A percentile compares a stretch with the other conserved stretches of the same genome.
These are phyloP conservation scores for Nixonia krombeini DNA, from an alignment of 1,140 invertebrate genomes.

Conservation along the genomic window DNA sequence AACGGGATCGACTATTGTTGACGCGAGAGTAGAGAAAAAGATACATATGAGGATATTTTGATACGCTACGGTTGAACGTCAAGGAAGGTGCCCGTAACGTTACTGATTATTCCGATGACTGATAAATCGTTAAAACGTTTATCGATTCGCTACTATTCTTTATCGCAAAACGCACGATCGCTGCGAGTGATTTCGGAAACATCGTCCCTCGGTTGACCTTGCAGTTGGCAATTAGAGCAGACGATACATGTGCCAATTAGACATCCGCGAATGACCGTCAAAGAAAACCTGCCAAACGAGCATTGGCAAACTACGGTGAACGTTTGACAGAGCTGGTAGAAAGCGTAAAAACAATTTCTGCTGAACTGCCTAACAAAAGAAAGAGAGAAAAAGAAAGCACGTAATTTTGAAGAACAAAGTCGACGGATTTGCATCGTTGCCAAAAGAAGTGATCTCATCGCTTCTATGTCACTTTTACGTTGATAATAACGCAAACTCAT, in stretches of 20 bases:
- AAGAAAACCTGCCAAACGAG: background rate
- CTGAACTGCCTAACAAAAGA: background rate
- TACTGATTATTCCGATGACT: too few species aligned
- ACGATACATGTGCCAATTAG: conserved; percentile 4
- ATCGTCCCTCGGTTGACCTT: background rate
- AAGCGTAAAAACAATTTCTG: background rate
- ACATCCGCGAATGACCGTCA: background rate
- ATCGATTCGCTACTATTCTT: background rate
- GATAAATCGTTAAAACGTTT: too few species aligned
- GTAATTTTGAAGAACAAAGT: background rate
- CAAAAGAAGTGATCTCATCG: background rate
- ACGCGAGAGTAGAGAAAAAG: too few species aligned
- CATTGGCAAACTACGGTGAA: background rate
- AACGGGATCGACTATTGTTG: too few species aligned
- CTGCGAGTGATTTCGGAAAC: background rate
- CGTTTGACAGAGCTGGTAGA: background rate
- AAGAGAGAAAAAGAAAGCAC: background rate
- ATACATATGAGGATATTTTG: too few species aligned
- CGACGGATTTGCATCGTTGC: background rate
- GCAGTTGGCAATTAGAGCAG: conserved; percentile 3
- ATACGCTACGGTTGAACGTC: too few species aligned
- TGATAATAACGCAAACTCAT: too few species aligned
- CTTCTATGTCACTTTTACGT: too few species aligned
- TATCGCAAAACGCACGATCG: background rate
- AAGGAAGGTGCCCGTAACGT: too few species aligned